These are phyloP conservation scores for Perccottus glenii DNA, from an alignment of 2,113 vertebrate genomes.

Conservation along the genomic window DNA sequence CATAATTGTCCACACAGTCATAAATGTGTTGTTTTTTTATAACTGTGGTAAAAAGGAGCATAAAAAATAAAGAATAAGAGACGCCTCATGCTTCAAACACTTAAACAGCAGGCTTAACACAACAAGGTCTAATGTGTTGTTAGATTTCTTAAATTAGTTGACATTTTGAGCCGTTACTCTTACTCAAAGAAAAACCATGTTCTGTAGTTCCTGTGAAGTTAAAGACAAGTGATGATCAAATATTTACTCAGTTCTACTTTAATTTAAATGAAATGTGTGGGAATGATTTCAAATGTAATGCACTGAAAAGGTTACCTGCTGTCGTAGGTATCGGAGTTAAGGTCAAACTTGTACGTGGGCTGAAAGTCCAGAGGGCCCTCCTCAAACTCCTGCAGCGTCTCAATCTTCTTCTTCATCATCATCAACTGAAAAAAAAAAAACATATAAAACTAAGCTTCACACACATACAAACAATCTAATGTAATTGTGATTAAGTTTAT, in stretches of 20 bases:
- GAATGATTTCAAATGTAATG: not conserved
- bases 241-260: not conserved
- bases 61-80: too few species aligned
- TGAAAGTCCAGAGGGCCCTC: slow-evolving; percentile 91
- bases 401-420: slow-evolving; percentile 87
- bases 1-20: too few species aligned
- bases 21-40: too few species aligned
- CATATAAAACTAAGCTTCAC: not conserved
- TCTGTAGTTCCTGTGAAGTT: slow-evolving; percentile 4
- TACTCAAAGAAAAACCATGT: slow-evolving; percentile 10
- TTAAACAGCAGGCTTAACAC: not conserved
- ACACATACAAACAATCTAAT: too few species aligned
- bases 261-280: not conserved
- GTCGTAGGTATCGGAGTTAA: slow-evolving; percentile 87
- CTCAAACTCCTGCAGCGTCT: slow-evolving; percentile 86
- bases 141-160: not conserved
- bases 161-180: not conserved
- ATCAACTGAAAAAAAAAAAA: slow-evolving; percentile 79
- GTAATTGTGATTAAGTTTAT: not conserved
- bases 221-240: not conserved
- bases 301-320: slow-evolving; percentile 77
- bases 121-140: not conserved
- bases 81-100: too few species aligned
- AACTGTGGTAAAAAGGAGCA: too few species aligned
- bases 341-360: slow-evolving; percentile 95